Evolutionary conservation across 2,888 invertebrate species (phyloP).

Genomic region (Drosophila flavopinicola): DNA sequence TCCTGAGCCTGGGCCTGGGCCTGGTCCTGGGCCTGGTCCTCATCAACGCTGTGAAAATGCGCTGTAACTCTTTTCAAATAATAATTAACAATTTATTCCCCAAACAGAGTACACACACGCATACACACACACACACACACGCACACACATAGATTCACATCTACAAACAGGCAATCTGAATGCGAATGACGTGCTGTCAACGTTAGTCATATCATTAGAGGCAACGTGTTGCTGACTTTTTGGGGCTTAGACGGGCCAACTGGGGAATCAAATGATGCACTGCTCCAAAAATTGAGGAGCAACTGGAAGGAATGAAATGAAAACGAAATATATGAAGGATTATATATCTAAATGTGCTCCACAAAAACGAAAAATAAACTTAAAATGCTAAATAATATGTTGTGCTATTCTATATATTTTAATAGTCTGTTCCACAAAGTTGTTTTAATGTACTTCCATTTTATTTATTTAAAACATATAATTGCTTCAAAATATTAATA

Average conservation of each 20-base stretch:
- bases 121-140: slow-evolving; percentile 17
- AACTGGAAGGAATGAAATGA: too few species aligned
- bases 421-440: too few species aligned
- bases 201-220: slow-evolving; percentile 81
- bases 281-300: slow-evolving; percentile 20
- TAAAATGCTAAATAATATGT: too few species aligned
- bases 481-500: too few species aligned
- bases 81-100: slow-evolving; percentile 80
- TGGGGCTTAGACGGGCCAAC: slow-evolving; percentile 48
- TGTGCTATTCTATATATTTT: too few species aligned
- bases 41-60: slow-evolving; percentile 48
- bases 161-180: slow-evolving; percentile 61
- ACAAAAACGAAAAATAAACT: too few species aligned
- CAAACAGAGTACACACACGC: slow-evolving; percentile 60
- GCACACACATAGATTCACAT: slow-evolving; percentile 19
- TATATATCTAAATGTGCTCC: too few species aligned
- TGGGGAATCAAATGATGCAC: slow-evolving; percentile 62
- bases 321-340: too few species aligned
- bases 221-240: slow-evolving; percentile 80
- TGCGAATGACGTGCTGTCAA: slow-evolving; percentile 73
- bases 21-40: slow-evolving; percentile 16
- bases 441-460: too few species aligned
- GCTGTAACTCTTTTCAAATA: slow-evolving; percentile 80
- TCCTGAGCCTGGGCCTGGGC: neutral
- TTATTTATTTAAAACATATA: too few species aligned